Evolutionary conservation across 2,888 invertebrate genomes (phyloP), one percentile per base, ranked within the genome.

Genomic region (Ommatoiulus sabulosus): DNA sequence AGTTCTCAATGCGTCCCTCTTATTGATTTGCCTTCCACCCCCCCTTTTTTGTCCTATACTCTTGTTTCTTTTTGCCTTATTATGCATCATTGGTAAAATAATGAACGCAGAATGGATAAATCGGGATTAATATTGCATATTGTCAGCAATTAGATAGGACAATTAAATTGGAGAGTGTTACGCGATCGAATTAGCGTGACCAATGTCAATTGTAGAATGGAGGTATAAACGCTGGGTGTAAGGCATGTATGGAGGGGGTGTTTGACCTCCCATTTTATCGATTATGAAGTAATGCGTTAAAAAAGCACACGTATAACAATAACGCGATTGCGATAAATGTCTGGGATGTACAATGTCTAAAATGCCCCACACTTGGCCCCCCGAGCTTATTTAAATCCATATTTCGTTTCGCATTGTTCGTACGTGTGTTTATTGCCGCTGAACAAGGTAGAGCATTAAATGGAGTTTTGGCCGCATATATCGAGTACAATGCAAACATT

Each of bases 151-250:
- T 72, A 72, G 24, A 24, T 72, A 72, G 24, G 72, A 24, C 72
- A 72, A 72, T 72, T 72, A 72, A 72, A 72, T 72, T 72, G 72
- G 24, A 72, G 72, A 24, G 72, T 72, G 72, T 72, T 72, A 72
- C 7, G 72, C 72, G 72, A 72, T 72, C 72, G 72, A 72, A 72
- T 72, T 72, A 72, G 72, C 72, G 72, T 72, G 72, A 72, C 72
- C 72, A 10, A 6, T 72, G 24, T 3, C 20, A 72, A 72, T 72
- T 72, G 72, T 72, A 8, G 72, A 20, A 24, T 8, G 72, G 24
- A 72, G 10, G 72, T 72, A 72, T 4, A 24, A 72, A 6, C 24
- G 10, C 20, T 24, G 72, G 10, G 72, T 72, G 72, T 24, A 7
- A 24, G 72, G 72, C 10, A 15, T 17, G 7, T 24, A 72, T 20